Conservation (phyloP, 2,797 vertebrate genomes). For the Pangasius macronema region DNA sequence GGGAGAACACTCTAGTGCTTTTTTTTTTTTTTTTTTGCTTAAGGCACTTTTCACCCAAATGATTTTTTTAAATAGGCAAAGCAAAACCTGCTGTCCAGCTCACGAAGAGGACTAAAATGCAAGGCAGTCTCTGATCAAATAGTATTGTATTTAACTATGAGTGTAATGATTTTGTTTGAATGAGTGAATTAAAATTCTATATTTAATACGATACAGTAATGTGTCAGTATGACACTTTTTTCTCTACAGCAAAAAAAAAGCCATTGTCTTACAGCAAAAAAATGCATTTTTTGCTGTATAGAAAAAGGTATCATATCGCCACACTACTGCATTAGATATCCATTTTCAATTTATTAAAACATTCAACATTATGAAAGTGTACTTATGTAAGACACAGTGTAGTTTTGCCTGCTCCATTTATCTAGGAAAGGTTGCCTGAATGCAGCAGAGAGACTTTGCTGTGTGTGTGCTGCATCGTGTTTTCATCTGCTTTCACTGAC, state of each 20-base stretch:
- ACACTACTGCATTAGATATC: background rate
- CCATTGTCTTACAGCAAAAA: too few relatives aligned
- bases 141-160: background rate
- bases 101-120: background rate
- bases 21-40: background rate
- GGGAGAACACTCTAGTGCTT: background rate
- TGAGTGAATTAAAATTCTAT: too few relatives aligned
- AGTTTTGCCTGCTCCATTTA: background rate
- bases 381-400: background rate
- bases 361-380: background rate
- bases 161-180: too few relatives aligned
- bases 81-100: background rate
- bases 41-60: background rate
- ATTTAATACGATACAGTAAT: background rate
- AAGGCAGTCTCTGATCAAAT: background rate
- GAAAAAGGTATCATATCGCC: too few relatives aligned
- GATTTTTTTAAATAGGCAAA: background rate
- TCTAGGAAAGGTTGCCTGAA: background rate
- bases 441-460: background rate
- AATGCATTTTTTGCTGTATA: background rate
- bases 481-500: background rate
- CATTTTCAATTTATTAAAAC: background rate
- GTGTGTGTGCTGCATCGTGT: background rate
- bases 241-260: too few relatives aligned
- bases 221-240: background rate